Base-by-base conservation (phyloP, 2,888 invertebrate genomes). In the Stictocephala bisonia region DNA sequence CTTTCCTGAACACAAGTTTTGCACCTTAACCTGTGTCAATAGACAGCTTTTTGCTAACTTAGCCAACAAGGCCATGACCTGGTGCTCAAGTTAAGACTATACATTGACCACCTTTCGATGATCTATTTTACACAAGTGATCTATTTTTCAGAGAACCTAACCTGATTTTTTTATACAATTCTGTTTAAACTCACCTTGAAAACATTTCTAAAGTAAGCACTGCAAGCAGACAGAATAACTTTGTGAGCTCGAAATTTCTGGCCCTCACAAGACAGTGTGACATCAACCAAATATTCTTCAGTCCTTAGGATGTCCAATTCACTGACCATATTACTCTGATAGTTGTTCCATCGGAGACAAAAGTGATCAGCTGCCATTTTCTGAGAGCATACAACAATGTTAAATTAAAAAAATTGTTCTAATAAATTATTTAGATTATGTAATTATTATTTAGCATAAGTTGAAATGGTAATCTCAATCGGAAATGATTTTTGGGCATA, bases 321-420 rank as follows among this genome's bases (percentile, higher is more conserved):
- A 81, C 88, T 88, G 75, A 90, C 87, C 81, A 91, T 90, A 80
- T 90, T 91, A 73, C 87, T 87, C 84, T 90, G 90, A 85, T 90
- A 91, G 83, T 90, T 90, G 83, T 90, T 91, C 91, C 91, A 91
- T 85, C 90, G 89, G 83, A 91, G 86, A 85, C 91, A 91, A 83
- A 90, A 91, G 83, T 91, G 90, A 84, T 91, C 90, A 40, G 80
- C 80, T 40, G 80, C 78, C 80, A 80, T 80, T 31, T 31, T 70
- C 22, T n/a, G 9, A 35, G 35, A 22, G n/a, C 51, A 9, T 15
- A 48, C 9, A 48, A 48, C 2, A n/a, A n/a, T n/a, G n/a, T n/a
- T n/a, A n/a, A n/a, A n/a, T n/a, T n/a, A n/a, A n/a, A n/a, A n/a
- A n/a, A n/a, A n/a, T n/a, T n/a, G n/a, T n/a, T n/a, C n/a, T n/a